Base-by-base conservation (phyloP, 2,113 vertebrate species). In the Coptodon bakossiorum region DNA sequence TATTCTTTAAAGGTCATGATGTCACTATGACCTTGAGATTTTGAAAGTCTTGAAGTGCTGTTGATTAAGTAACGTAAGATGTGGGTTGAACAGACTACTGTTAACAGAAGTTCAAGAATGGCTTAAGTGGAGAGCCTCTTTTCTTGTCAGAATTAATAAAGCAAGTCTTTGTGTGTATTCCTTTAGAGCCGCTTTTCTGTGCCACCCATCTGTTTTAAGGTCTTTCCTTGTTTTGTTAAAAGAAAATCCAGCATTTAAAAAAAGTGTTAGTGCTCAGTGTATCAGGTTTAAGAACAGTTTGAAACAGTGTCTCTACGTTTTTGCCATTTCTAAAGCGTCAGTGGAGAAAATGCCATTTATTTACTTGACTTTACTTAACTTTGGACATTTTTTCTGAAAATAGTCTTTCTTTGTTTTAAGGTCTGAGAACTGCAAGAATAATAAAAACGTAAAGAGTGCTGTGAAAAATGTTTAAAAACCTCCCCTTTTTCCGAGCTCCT, bases 91-190 rank as follows among this genome's bases (percentile, higher is more conserved):
- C 81, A 73, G 80, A 91, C 66, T 79, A 83, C 88, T 76, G 89
- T 92, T 83, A 86, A 89, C 81, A 83, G 73, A 83, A 90, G 85
- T 92, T 95, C 91, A 92, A 83, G 86, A 88, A 90, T 66, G 59
- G 78, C 87, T 93, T 86, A 90, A 91, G 90, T 91, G 88, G 80
- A 88, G 81, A 86, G 68, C 88, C 79, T 53, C 80, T 91, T 89
- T 91, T 87, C 93, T 86, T 94, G 93, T 95, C 94, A 88, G 89
- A 95, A 92, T 89, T 90, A 88, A 92, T 94, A 89, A 90, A 91
- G 84, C 56, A 61, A 71, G 61, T 86, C 84, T 92, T 82, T 81
- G 45, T 85, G 27, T 63, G 85, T 19, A n/a, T 80, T 88, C 81
- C 73, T 90, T 56, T 82, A 68, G 88, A 87, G 81, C 80, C 36